Base-by-base conservation (phyloP, 1,140 invertebrate genomes). In the Oscheius sp. region DNA sequence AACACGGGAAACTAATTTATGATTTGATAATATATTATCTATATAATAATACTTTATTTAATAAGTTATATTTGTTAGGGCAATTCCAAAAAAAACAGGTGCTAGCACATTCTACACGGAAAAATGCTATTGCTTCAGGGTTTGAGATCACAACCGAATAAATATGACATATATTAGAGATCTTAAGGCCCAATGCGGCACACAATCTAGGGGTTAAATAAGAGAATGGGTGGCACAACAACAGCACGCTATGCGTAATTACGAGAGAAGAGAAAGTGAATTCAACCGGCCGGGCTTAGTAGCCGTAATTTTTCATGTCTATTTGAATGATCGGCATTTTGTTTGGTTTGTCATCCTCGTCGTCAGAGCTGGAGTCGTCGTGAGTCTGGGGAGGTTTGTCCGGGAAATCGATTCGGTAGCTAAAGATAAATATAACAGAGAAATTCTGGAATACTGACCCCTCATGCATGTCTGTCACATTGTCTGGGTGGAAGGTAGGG, bases 221-320 rank as follows among this genome's bases (percentile, higher is more conserved):
- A 4, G 49, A 55, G 23, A 55, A 23, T 7, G 15, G 7, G 7
- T 55, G 23, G 49, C 49, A 55, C 49, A 55, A 55, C 28, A 7
- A 42, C n/a, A n/a, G n/a, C n/a, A n/a, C n/a, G n/a, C n/a, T n/a
- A n/a, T n/a, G n/a, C n/a, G n/a, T n/a, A n/a, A 20, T 23, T 20
- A 23, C 7, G 49, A 23, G 23, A 55, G 7, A 55, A 23, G 7
- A 23, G 23, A 13, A 55, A 55, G 49, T 55, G 49, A 55, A 55
- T 55, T 15, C 7, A 23, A 23, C 10, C 38, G n/a, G 38, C n/a
- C 38, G 10, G 49, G 45, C 20, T 73, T 76, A 83, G 74, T 83
- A 83, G 58, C 82, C 83, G 74, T 83, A 83, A 46, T 80, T 79
- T 68, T 78, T 77, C 82, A 83, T 84, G 61, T 83, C 75, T 66